Evolutionary conservation across 2,797 vertebrate genomes (phyloP), one percentile per base, ranked within the genome.

Genomic region (Setipinna tenuifilis): DNA sequence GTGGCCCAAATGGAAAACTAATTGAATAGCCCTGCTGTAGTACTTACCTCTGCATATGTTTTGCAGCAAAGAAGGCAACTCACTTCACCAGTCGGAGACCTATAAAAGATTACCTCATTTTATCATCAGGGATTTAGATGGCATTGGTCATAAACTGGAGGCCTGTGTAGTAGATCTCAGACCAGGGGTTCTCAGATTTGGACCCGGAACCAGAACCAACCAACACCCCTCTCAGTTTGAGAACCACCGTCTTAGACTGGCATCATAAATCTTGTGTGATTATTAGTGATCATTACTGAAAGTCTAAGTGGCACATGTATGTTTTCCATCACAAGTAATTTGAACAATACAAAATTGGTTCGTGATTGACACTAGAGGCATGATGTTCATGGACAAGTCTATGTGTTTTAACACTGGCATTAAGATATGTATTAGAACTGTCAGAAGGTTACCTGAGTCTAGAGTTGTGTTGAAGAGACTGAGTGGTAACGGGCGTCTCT

Each of bases 1-100:
- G n/a, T n/a, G n/a, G n/a, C n/a, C n/a, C n/a, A n/a, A n/a, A n/a
- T n/a, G n/a, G n/a, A n/a, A n/a, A n/a, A n/a, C n/a, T n/a, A n/a
- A n/a, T n/a, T n/a, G n/a, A n/a, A n/a, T n/a, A n/a, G n/a, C n/a
- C n/a, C n/a, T 31, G 28, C 14, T 35, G 68, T 11, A 12, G 31
- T 44, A 44, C 71, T 78, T 41, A 78, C 71, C 71, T 78, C 35
- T 10, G 31, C 35, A 44, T 78, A 78, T n/a, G 71, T 78, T 9
- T 41, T 41, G 17, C 35, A 44, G 71, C 71, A 78, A 41, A 78
- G 25, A 17, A 44, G 71, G 19, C 71, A 78, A 78, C 71, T 78
- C 71, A 78, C 71, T 78, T 78, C 71, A 78, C 71, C 71, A 41
- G 31, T 78, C 41, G 31, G 35, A 41, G 71, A 41, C 71, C 71